phyloP scores from a whole-genome alignment of 2,113 vertebrate genomes.

The Desmodus rotundus region DNA sequence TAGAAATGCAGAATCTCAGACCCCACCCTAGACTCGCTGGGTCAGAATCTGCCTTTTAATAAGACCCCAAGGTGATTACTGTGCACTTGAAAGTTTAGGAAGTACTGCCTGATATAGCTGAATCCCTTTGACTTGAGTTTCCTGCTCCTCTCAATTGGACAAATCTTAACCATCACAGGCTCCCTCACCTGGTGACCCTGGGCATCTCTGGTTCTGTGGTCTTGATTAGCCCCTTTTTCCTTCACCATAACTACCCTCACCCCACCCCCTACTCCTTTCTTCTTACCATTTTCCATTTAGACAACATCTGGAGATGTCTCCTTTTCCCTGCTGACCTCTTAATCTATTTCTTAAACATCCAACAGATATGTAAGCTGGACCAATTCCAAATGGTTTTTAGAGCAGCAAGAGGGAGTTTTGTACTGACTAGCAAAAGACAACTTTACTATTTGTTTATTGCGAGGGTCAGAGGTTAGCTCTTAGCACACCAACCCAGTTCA shows the following conservation, averaged over 20 bases:
- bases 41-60: background rate
- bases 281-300: conserved; percentile 48
- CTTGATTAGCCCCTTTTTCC: background rate
- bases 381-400: conserved; percentile 73
- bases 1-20: background rate
- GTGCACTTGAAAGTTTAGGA: background rate
- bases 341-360: conserved; percentile 67
- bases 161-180: background rate
- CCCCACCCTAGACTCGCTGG: background rate
- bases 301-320: conserved; percentile 56
- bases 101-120: background rate
- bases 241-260: background rate
- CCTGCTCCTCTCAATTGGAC: background rate
- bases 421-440: conserved; percentile 70
- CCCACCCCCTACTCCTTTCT: background rate
- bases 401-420: conserved; percentile 67
- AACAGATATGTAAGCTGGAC: conserved; percentile 65
- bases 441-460: conserved; percentile 75
- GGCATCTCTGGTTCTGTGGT: background rate
- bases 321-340: conserved; percentile 62
- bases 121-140: background rate
- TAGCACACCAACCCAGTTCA: conserved; percentile 49
- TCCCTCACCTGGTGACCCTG: conserved; percentile 37
- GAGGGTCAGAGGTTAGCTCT: conserved; percentile 70
- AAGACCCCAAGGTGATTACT: background rate